Conservation (phyloP, 2,113 vertebrate species). For the Hirundichthys speculiger region DNA sequence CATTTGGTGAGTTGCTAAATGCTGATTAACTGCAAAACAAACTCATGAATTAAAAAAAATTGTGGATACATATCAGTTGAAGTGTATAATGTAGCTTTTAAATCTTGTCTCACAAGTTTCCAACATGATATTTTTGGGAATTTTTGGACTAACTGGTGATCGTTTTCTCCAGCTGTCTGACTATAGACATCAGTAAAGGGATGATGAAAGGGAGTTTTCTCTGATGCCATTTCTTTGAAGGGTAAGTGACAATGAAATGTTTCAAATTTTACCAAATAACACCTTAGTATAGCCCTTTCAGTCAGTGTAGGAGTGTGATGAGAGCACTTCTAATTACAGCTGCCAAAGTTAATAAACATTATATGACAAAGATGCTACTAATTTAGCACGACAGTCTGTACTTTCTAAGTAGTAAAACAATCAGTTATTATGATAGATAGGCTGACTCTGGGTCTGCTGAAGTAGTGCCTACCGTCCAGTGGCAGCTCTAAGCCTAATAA, state of each 20-base stretch:
- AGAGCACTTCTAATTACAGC: conserved; percentile 43
- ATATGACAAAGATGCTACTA: conserved; percentile 33
- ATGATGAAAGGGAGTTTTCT: conserved; percentile 32
- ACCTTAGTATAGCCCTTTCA: conserved; percentile 16
- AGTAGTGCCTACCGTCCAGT: conserved; percentile 42
- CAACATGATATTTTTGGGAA: no score
- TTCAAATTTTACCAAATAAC: conserved; percentile 2
- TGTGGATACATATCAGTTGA: no score
- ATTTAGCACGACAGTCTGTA: conserved; percentile 40
- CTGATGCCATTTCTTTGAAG: conserved; percentile 16
- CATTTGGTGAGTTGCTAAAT: no score
- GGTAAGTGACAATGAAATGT: conserved; percentile 20
- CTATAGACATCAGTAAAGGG: conserved; percentile 5
- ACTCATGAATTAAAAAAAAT: no score
- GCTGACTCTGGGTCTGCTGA: conserved; percentile 22
- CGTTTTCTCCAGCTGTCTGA: conserved; percentile 1
- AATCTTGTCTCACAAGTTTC: background rate
- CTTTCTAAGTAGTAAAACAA: conserved; percentile 31
- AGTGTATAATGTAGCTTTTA: background rate
- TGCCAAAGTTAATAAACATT: conserved; percentile 21
- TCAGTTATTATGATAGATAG: conserved; percentile 28
- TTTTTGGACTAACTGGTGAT: background rate
- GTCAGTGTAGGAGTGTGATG: conserved; percentile 15
- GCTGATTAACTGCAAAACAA: no score
- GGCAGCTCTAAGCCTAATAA: conserved; percentile 63